Evolutionary conservation across 2,888 invertebrate genomes (phyloP), one percentile per base, ranked within the genome.

Genomic region (Ectemnius lituratus): DNA sequence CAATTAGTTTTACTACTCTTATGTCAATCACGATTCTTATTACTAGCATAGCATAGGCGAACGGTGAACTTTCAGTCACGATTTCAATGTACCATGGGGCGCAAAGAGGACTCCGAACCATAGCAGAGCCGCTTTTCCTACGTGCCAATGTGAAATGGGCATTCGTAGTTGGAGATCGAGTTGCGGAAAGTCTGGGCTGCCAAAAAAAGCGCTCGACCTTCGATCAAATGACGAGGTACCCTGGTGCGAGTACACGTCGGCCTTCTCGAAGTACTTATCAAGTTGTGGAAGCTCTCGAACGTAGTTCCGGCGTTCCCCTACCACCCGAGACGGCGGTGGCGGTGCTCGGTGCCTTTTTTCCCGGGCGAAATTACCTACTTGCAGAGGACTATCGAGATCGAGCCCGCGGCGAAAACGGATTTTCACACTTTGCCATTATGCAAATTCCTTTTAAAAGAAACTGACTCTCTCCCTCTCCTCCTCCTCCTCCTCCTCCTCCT

Each of bases 351-450:
- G 56, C 64, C 64, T 23, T 58, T 66, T 66, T 73, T 58, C 69
- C 52, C 67, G 67, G 74, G 77, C 76, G 70, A 79, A 81, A 82
- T 84, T 84, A 84, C 82, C 79, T 69, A 79, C 77, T 81, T 77
- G 73, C 67, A 62, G 67, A 67, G 70, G 76, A 74, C 82, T 84
- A 84, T 84, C 81, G 79, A 69, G 84, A 81, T 83, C 80, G 80
- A 78, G 67, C 74, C 75, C 79, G 70, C 78, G 76, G 76, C 81
- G 84, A 73, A 84, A 78, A 79, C 84, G 85, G 87, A 87, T 87
- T 87, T 86, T 85, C 84, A 80, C 88, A 84, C 84, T 86, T 84
- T 82, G 80, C 85, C 86, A 86, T 86, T 87, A 88, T 86, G 88
- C 84, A 86, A 88, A 88, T 88, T 87, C 82, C 83, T 83, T 82